Percentiles rank a stretch among this genome's conserved stretches.
Conservation (phyloP, 2,113 vertebrate species). For the Opisthocomus hoazin region DNA sequence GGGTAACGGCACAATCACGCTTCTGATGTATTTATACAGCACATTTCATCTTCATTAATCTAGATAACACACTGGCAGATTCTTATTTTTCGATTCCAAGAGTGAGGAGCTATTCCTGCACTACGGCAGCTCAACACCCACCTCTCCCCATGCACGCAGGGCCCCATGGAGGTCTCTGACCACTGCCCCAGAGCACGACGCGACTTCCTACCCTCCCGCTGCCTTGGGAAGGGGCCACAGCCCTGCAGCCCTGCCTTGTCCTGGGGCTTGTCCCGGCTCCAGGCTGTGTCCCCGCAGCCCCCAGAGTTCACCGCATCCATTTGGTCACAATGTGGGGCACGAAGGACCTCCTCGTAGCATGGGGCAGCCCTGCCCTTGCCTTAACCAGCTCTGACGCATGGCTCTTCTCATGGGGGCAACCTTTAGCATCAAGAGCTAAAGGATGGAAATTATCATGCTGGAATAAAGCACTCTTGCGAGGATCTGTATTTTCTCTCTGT, state of each 20-base stretch:
- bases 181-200: background rate
- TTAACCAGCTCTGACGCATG: accelerated
- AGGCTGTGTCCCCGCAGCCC: background rate
- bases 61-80: background rate
- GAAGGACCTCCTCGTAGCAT: background rate
- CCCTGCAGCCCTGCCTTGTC: background rate
- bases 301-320: background rate
- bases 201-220: background rate
- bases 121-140: background rate
- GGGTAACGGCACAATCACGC: background rate
- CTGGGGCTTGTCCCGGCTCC: background rate
- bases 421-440: background rate
- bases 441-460: background rate
- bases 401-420: background rate
- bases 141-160: accelerated
- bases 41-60: slow-evolving; percentile 49
- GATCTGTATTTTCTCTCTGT: background rate
- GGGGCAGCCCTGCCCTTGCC: background rate
- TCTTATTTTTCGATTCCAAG: background rate
- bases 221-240: background rate
- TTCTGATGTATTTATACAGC: slow-evolving; percentile 18
- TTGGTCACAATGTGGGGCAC: background rate
- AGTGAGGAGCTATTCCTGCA: background rate
- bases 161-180: background rate
- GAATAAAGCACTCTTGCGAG: background rate